Conservation (phyloP, 2,888 invertebrate species). For the Drosophila robusta region DNA sequence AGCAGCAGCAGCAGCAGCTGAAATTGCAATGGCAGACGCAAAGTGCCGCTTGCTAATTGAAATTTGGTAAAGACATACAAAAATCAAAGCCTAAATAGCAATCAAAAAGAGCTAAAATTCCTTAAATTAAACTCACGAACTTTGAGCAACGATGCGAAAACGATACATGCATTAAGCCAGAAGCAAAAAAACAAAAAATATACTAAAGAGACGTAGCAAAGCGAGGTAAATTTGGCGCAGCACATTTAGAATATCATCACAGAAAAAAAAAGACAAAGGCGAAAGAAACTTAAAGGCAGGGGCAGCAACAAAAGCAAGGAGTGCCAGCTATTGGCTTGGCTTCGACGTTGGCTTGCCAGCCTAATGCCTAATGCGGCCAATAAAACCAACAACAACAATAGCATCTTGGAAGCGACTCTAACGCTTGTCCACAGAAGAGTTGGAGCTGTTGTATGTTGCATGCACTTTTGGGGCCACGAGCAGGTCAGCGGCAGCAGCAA, state of each 20-base stretch:
- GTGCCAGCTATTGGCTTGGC: conserved; percentile 71
- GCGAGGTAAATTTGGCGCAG: conserved; percentile 79
- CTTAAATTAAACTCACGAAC: conserved; percentile 83
- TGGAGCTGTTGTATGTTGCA: conserved; percentile 54
- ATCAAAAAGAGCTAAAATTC: conserved; percentile 78
- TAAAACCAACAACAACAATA: conserved; percentile 63
- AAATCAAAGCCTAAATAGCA: conserved; percentile 79
- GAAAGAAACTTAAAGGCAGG: conserved; percentile 26
- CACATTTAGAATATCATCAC: conserved; percentile 84
- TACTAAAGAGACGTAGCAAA: conserved; percentile 62
- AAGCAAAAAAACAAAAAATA: conserved; percentile 44
- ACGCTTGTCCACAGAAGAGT: conserved; percentile 54
- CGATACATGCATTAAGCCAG: conserved; percentile 78
- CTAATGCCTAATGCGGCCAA: conserved; percentile 80
- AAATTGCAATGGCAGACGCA: conserved; percentile 55
- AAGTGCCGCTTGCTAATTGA: conserved; percentile 80
- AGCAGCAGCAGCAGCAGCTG: conserved; percentile 9
- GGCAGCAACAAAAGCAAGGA: conserved; percentile 70
- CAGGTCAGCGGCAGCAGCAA: conserved; percentile 73
- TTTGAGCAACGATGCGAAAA: conserved; percentile 80
- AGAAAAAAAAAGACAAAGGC: conserved; percentile 53
- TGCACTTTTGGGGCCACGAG: conserved; percentile 81
- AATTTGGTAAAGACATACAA: conserved; percentile 55
- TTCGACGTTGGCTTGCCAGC: conserved; percentile 72
- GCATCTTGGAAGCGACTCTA: conserved; percentile 70